Percentiles rank a stretch among this genome's conserved stretches.
Evolutionary conservation across 2,797 vertebrate genomes (phyloP).

Genomic region (Apogon talboti): DNA sequence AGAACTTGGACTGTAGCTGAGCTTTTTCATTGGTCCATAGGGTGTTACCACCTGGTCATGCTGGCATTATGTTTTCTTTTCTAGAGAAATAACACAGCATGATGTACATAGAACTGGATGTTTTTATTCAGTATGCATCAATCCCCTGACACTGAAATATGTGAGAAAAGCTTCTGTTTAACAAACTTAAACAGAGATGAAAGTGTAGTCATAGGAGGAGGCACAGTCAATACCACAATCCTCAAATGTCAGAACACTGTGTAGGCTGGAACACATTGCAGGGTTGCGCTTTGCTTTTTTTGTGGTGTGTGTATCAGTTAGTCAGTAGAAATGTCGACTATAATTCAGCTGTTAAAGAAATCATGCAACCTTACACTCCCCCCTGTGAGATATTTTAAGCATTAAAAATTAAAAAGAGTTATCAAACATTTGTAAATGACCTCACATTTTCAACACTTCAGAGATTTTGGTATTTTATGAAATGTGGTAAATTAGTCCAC

Average conservation of each 20-base stretch:
- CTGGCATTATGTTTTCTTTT: constrained; percentile 28
- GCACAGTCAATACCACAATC: constrained; percentile 19
- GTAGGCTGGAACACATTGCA: constrained; percentile 39
- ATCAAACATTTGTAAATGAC: too few relatives aligned
- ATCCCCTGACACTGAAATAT: neutral
- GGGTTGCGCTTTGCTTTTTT: neutral
- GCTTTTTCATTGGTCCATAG: neutral
- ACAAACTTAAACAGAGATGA: constrained; percentile 40
- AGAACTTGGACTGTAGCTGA: neutral
- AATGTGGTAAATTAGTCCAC: too few relatives aligned
- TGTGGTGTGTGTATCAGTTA: constrained; percentile 18
- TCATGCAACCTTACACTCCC: neutral
- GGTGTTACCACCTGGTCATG: constrained; percentile 16
- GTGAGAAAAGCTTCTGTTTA: constrained; percentile 19
- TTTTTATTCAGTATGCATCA: constrained; percentile 16
- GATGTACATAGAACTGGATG: neutral
- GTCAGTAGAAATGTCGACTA: constrained; percentile 4
- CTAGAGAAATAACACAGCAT: constrained; percentile 26
- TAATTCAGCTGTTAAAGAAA: constrained; percentile 14
- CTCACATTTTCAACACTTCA: too few relatives aligned
- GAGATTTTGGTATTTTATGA: too few relatives aligned
- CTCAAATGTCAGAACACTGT: constrained; percentile 45
- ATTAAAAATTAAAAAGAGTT: too few relatives aligned
- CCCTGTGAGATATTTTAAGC: neutral
- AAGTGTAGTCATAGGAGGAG: constrained; percentile 1